Conservation (phyloP, 2,888 invertebrate species). For the Drosophila birchii region DNA sequence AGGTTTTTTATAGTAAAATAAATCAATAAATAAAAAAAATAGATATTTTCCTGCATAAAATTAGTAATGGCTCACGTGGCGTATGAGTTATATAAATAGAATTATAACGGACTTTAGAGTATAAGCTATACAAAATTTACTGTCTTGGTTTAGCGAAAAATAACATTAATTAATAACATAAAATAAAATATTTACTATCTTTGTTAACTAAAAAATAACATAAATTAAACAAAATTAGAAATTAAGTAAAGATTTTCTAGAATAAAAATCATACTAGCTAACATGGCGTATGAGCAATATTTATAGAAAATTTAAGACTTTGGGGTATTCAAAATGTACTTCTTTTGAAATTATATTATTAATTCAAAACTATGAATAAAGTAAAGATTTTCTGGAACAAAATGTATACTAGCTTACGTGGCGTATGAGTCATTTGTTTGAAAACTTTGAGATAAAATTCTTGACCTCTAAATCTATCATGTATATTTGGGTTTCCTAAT, state of each 20-base stretch:
- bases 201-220: not conserved
- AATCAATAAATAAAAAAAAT: not conserved
- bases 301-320: not conserved
- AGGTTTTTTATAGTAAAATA: not conserved
- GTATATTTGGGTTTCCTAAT: accelerated
- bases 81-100: not conserved
- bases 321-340: too few relatives aligned
- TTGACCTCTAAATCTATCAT: not conserved
- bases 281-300: constrained; percentile 2
- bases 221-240: not conserved
- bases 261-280: not conserved
- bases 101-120: not conserved
- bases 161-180: not conserved
- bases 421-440: constrained; percentile 7
- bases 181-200: too few relatives aligned
- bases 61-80: not conserved
- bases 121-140: not conserved
- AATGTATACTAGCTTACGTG: not conserved
- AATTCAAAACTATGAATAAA: not conserved
- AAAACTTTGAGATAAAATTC: not conserved
- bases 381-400: not conserved
- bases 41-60: not conserved
- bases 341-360: not conserved
- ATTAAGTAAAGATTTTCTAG: not conserved
- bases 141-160: not conserved